Conservation (phyloP, 2,797 vertebrate species). For the Eospalax fontanierii region DNA sequence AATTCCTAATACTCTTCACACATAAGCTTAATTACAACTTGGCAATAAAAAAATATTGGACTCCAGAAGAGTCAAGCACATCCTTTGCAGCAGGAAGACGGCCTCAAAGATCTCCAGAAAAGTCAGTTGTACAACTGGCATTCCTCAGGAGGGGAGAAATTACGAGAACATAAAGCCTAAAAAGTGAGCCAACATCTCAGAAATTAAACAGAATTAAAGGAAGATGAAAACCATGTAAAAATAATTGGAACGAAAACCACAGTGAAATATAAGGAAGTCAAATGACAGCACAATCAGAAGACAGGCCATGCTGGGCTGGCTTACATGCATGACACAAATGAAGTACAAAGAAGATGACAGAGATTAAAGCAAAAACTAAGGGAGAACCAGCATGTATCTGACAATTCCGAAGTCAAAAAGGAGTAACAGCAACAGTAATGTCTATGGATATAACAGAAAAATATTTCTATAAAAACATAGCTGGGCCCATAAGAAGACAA, state of each 20-base stretch:
- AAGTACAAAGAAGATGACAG: not conserved
- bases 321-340: not conserved
- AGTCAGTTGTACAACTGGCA: no score
- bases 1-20: not conserved
- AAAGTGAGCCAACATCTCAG: not conserved
- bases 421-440: not conserved
- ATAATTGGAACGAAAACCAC: not conserved
- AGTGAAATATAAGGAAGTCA: not conserved
- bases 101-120: not conserved
- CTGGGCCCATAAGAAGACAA: not conserved
- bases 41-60: not conserved
- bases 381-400: not conserved
- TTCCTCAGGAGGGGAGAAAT: not conserved
- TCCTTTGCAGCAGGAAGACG: not conserved
- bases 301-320: not conserved
- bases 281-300: not conserved
- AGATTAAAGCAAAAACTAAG: not conserved
- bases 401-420: not conserved
- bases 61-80: not conserved
- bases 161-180: not conserved
- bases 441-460: not conserved
- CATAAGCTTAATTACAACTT: not conserved
- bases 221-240: not conserved
- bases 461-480: not conserved
- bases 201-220: not conserved